phyloP scores from a whole-genome alignment of 2,113 vertebrate species.

The Setophaga petechia region DNA sequence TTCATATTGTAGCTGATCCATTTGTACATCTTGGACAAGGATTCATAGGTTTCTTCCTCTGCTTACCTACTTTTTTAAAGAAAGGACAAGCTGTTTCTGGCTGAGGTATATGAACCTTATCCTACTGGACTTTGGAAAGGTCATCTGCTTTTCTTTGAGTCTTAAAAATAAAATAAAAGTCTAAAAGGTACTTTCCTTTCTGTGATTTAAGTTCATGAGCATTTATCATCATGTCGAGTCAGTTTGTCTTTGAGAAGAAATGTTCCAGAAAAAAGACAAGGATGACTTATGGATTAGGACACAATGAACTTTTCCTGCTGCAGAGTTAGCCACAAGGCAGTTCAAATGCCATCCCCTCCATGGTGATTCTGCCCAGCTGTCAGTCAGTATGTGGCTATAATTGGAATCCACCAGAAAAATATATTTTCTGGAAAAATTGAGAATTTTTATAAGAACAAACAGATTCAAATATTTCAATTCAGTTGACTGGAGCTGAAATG shows the following conservation, averaged over 20 bases:
- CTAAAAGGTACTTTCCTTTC: conserved; percentile 40
- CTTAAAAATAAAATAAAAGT: neutral
- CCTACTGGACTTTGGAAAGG: conserved; percentile 11
- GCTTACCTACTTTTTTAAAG: neutral
- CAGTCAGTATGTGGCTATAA: neutral
- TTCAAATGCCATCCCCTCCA: neutral
- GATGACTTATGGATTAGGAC: neutral
- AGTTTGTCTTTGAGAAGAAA: conserved; percentile 7
- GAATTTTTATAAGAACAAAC: neutral
- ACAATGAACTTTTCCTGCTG: neutral
- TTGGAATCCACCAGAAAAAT: neutral
- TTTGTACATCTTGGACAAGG: neutral
- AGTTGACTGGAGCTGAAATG: neutral
- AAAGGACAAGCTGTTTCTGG: neutral
- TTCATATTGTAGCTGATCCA: neutral
- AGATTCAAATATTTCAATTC: neutral
- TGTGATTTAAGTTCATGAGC: conserved; percentile 3
- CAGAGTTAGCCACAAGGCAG: neutral
- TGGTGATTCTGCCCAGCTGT: neutral
- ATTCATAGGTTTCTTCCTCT: neutral
- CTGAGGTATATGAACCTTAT: neutral
- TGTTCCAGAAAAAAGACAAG: neutral
- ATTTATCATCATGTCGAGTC: neutral
- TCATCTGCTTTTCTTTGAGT: neutral
- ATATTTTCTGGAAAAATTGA: neutral